Conservation (phyloP, 2,888 invertebrate species). For the Petrophora chlorosata region DNA sequence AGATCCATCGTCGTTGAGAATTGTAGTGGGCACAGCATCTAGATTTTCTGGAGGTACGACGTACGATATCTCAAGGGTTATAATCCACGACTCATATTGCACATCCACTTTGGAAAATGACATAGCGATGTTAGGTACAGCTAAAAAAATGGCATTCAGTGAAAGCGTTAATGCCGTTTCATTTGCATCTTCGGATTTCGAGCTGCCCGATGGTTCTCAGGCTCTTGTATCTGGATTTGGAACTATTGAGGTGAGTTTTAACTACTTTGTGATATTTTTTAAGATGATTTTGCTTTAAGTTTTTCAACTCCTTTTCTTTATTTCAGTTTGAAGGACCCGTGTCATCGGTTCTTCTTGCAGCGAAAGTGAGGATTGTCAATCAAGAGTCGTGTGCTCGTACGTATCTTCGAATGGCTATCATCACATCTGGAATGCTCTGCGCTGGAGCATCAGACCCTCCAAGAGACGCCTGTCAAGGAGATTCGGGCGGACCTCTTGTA, state of each 20-base stretch:
- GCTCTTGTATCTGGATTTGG: conserved; percentile 76
- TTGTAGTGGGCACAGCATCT: conserved; percentile 60
- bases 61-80: conserved; percentile 53
- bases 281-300: neutral
- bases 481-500: conserved; percentile 85
- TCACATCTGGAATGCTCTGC: conserved; percentile 73
- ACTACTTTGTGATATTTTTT: neutral
- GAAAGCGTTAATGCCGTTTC: conserved; percentile 50
- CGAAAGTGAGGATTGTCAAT: conserved; percentile 64
- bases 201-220: conserved; percentile 54
- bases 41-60: conserved; percentile 60
- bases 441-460: conserved; percentile 60
- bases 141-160: conserved; percentile 52
- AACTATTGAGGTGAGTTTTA: conserved; percentile 51
- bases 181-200: conserved; percentile 47
- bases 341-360: conserved; percentile 61
- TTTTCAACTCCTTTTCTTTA: conserved; percentile 30
- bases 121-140: conserved; percentile 61
- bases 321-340: conserved; percentile 61
- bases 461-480: conserved; percentile 80
- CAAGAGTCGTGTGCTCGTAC: conserved; percentile 62
- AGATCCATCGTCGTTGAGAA: conserved; percentile 50
- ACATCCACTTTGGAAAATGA: conserved; percentile 59
- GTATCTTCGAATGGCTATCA: conserved; percentile 59
- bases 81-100: conserved; percentile 61